phyloP scores from a whole-genome alignment of 2,888 invertebrate species.

The Leptopilina drosophilae region DNA sequence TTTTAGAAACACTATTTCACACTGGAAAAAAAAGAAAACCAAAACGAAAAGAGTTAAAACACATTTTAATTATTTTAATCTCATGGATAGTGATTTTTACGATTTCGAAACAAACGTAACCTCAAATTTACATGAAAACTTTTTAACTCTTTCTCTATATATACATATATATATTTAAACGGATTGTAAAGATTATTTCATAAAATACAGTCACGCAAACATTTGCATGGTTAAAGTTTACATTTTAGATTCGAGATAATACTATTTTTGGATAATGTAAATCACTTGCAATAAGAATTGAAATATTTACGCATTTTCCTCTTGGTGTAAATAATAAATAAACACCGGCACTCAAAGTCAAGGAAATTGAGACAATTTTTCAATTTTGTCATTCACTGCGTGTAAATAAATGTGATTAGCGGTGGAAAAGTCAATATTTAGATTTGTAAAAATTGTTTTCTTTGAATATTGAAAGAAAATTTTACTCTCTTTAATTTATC shows the following conservation, averaged over 20 bases:
- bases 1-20: too few species aligned
- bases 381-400: too few species aligned
- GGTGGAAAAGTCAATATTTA: too few species aligned
- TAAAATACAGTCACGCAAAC: constrained; percentile 6
- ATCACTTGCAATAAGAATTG: not conserved
- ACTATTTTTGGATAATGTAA: constrained; percentile 3
- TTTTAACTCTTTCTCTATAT: not conserved
- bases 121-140: not conserved
- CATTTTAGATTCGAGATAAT: constrained; percentile 10
- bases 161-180: not conserved
- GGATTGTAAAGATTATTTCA: constrained; percentile 4
- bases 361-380: too few species aligned
- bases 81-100: not conserved
- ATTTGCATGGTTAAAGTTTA: constrained; percentile 1
- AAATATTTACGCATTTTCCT: not conserved
- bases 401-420: too few species aligned
- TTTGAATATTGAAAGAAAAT: too few species aligned
- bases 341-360: too few species aligned
- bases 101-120: constrained; percentile 1
- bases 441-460: too few species aligned
- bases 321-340: too few species aligned
- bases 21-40: not conserved
- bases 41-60: not conserved
- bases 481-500: too few species aligned
- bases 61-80: not conserved